These are phyloP conservation scores for Spatula versicolor DNA, from an alignment of 2,797 vertebrate species.

Conservation along the genomic window DNA sequence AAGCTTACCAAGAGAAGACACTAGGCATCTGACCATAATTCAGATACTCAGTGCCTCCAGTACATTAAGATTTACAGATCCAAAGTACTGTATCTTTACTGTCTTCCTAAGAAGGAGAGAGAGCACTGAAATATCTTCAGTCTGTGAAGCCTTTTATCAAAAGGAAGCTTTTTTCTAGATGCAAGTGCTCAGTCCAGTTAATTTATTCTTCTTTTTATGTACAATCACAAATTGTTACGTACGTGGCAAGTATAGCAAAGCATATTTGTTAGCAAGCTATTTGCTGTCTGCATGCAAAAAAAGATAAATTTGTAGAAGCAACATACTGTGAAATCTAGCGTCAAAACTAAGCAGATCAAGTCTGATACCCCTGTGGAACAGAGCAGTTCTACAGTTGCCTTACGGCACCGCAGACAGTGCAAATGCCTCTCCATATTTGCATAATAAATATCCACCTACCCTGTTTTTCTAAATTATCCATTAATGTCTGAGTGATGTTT, in stretches of 20 bases:
- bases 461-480: constrained; percentile 87
- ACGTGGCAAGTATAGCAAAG: neutral
- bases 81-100: neutral
- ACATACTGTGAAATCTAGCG: neutral
- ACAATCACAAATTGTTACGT: neutral
- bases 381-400: neutral
- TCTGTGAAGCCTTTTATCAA: neutral
- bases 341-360: neutral
- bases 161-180: neutral
- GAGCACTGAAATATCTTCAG: neutral
- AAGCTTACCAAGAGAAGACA: neutral
- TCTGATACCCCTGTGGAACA: neutral
- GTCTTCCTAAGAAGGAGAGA: neutral
- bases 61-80: neutral
- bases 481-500: constrained; percentile 84
- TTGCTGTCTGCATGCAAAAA: neutral
- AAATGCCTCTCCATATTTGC: neutral
- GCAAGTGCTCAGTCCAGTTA: neutral
- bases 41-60: neutral
- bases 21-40: neutral
- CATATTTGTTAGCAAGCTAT: neutral
- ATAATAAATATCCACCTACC: constrained; percentile 78
- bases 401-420: neutral
- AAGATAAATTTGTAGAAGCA: neutral
- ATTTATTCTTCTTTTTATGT: neutral